A percentile compares a stretch with the other conserved stretches of the same genome.
Evolutionary conservation across 2,888 invertebrate species (phyloP).

Genomic region (Acrocyrtus sp.): DNA sequence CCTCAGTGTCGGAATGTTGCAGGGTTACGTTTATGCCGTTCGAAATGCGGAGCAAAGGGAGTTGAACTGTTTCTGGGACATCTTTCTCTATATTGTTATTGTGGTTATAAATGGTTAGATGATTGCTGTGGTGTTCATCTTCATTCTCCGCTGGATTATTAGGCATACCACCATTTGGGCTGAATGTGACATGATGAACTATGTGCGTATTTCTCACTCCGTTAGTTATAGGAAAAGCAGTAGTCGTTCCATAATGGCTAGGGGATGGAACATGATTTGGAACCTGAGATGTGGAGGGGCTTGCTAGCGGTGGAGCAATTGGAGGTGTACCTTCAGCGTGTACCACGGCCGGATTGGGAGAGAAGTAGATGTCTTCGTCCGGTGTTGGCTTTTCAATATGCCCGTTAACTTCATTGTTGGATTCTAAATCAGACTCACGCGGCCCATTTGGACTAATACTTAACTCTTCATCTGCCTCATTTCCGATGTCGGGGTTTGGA

Average conservation of each 20-base stretch:
- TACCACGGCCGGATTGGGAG: slow-evolving; percentile 30
- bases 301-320: not conserved
- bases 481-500: slow-evolving; percentile 54
- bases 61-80: slow-evolving; percentile 24
- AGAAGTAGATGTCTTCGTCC: slow-evolving; percentile 53
- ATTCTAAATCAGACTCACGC: slow-evolving; percentile 50
- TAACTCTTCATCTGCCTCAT: slow-evolving; percentile 62
- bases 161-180: slow-evolving; percentile 12
- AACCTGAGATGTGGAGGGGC: not conserved
- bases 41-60: slow-evolving; percentile 49
- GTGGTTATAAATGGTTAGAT: slow-evolving; percentile 41
- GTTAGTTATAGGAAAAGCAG: slow-evolving; percentile 39
- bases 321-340: slow-evolving; percentile 19
- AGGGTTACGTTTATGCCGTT: slow-evolving; percentile 49
- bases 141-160: slow-evolving; percentile 1
- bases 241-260: slow-evolving; percentile 41
- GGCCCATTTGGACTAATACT: slow-evolving; percentile 61
- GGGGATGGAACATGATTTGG: slow-evolving; percentile 5
- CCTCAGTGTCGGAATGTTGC: slow-evolving; percentile 40
- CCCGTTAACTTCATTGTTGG: slow-evolving; percentile 37
- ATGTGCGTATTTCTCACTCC: slow-evolving; percentile 22
- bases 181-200: slow-evolving; percentile 44
- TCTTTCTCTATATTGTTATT: slow-evolving; percentile 36
- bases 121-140: slow-evolving; percentile 43
- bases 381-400: slow-evolving; percentile 25